Conservation (phyloP, 2,113 vertebrate genomes). For the Raja brachyura region DNA sequence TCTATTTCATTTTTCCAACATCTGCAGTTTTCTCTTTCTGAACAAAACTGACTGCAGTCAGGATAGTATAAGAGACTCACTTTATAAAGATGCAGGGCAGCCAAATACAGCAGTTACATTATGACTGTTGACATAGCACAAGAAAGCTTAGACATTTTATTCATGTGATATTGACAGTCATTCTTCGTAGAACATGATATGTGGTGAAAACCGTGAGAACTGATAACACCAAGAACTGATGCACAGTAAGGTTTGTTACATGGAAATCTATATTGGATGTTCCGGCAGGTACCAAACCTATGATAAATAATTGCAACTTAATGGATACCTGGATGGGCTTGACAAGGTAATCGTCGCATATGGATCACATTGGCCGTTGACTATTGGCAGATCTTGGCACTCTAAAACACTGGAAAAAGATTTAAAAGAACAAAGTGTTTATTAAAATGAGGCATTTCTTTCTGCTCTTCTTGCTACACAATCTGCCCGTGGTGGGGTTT, state of each 20-base stretch:
- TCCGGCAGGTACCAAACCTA: not conserved
- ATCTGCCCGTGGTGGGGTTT: not conserved
- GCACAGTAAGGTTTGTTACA: not conserved
- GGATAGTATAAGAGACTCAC: not conserved
- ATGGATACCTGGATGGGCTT: constrained; percentile 76
- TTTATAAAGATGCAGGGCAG: not conserved
- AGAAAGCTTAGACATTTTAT: not conserved
- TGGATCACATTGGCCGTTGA: constrained; percentile 93
- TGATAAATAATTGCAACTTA: not conserved
- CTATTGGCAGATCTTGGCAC: constrained; percentile 92
- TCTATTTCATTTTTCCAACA: no score
- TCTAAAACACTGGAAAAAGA: constrained; percentile 72
- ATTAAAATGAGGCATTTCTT: not conserved
- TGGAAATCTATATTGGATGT: not conserved
- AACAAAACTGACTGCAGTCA: not conserved
- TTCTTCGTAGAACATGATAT: no score
- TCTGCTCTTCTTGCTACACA: not conserved
- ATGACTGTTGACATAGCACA: not conserved
- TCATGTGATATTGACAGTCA: no score
- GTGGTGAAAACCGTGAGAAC: not conserved
- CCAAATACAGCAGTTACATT: not conserved
- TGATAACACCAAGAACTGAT: not conserved
- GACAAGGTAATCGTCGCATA: constrained; percentile 85
- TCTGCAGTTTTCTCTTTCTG: no score
- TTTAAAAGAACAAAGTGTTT: constrained; percentile 30